These are phyloP conservation scores for Octonoba sinensis DNA, from an alignment of 2,888 invertebrate species.

Conservation along the genomic window DNA sequence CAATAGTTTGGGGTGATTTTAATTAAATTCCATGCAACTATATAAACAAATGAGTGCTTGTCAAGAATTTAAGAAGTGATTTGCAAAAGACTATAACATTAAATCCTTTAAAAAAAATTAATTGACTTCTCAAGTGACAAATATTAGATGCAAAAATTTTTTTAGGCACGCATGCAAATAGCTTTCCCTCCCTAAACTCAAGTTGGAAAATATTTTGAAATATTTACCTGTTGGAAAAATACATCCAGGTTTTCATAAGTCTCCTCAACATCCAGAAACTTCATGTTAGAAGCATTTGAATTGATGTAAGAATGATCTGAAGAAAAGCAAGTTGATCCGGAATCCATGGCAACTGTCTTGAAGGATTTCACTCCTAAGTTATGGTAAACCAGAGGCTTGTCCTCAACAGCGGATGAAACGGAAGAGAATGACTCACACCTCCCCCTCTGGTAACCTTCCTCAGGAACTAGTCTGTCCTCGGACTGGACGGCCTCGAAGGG, in stretches of 20 bases:
- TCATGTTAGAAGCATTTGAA: not conserved
- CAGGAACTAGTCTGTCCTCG: conserved; percentile 55
- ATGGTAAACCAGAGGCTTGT: conserved; percentile 28
- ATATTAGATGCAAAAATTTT: too few species aligned
- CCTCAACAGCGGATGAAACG: conserved; percentile 37
- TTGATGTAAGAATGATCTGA: conserved; percentile 48
- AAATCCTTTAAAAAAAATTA: too few species aligned
- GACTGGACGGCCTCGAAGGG: conserved; percentile 28
- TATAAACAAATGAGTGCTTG: too few species aligned
- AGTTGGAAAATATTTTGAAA: too few species aligned
- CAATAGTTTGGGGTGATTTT: too few species aligned
- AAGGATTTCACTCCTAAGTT: conserved; percentile 42
- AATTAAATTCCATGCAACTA: too few species aligned
- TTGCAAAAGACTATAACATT: too few species aligned
- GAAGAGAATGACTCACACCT: conserved; percentile 50
- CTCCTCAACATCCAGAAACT: conserved; percentile 43
- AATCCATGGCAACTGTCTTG: conserved; percentile 52
- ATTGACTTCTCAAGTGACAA: too few species aligned
- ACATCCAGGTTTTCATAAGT: conserved; percentile 48
- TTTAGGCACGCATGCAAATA: too few species aligned
- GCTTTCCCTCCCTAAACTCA: too few species aligned
- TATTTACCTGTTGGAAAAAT: conserved; percentile 45
- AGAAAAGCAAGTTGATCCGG: conserved; percentile 57
- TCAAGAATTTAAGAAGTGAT: too few species aligned
- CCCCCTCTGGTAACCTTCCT: conserved; percentile 33